Base-by-base conservation (phyloP, 1,140 invertebrate genomes). In the Bicyclus anynana region DNA sequence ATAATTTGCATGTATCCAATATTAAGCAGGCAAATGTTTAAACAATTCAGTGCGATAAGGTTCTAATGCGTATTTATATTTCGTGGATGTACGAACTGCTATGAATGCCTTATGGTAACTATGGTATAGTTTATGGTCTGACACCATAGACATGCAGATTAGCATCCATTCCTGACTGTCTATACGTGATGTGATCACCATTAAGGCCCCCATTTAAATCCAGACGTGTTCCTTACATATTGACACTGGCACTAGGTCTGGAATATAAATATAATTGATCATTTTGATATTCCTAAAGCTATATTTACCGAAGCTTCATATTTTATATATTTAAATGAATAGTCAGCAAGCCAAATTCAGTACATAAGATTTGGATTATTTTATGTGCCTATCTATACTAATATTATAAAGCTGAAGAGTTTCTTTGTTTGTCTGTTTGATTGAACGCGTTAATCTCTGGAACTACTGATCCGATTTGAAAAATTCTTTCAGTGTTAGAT, bases 101-200 rank as follows among this genome's bases (percentile, higher is more conserved):
- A 44, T 20, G 17, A 44, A 44, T 44, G 20, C 17, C 17, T 18
- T 17, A 44, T 44, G 40, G 40, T 20, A 20, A 12, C 40, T 20
- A 7, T 33, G 10, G 29, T 42, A 52, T 50, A 37, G 58, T 60
- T 60, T 53, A 60, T 60, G 51, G 50, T 54, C 27, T 47, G 50
- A 61, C 21, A 46, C 38, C 20, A 46, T 55, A 17, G 38, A 23
- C 52, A 61, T 60, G 51, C 51, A 60, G 58, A 60, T 60, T 60
- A 53, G 52, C 17, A 9, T 3, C 47, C 38, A 20, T 57, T 50
- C 51, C 48, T 51, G 55, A 50, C 49, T 27, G 38, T 44, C 21
- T 44, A 53, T 53, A 57, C 37, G 55, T 57, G 48, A 51, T 57
- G 14, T 14, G 50, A 20, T 38, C 21, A 52, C 33, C 50, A 52